Percentiles rank a stretch among this genome's conserved stretches.
Conservation (phyloP, 2,113 vertebrate species). For the Psophia crepitans region DNA sequence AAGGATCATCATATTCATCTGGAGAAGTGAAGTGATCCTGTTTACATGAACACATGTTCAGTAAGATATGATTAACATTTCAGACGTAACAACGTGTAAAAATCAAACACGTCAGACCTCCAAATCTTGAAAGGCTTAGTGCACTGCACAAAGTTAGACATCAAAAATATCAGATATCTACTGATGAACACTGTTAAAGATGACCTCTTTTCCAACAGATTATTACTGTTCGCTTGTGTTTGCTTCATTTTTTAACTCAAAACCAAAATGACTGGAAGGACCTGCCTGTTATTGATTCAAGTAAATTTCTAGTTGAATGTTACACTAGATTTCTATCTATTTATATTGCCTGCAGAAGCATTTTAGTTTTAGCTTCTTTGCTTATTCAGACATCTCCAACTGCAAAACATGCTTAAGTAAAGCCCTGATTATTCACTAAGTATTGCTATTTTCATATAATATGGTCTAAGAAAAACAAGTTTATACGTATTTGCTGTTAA, state of each 20-base stretch:
- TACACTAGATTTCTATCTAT: not conserved
- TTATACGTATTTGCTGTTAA: not conserved
- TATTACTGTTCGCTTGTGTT: not conserved
- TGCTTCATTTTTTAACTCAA: not conserved
- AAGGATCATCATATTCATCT: conserved; percentile 95
- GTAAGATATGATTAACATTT: not conserved
- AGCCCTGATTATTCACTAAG: not conserved
- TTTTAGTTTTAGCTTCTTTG: not conserved
- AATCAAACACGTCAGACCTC: not conserved
- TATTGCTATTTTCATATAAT: not conserved
- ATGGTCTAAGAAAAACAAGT: not conserved
- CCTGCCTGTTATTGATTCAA: not conserved
- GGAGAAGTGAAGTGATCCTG: conserved; percentile 99
- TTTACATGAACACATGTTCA: not conserved
- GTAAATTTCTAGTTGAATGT: not conserved
- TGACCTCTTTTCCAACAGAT: not conserved
- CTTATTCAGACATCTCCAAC: not conserved
- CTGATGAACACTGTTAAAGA: not conserved
- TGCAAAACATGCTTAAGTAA: not conserved
- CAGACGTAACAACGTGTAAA: not conserved
- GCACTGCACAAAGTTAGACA: not conserved
- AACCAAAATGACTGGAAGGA: not conserved
- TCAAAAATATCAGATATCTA: not conserved
- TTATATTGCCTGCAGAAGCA: not conserved
- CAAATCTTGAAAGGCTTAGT: not conserved